phyloP scores from a whole-genome alignment of 2,113 vertebrate genomes.

The Cranoglanis bouderius region DNA sequence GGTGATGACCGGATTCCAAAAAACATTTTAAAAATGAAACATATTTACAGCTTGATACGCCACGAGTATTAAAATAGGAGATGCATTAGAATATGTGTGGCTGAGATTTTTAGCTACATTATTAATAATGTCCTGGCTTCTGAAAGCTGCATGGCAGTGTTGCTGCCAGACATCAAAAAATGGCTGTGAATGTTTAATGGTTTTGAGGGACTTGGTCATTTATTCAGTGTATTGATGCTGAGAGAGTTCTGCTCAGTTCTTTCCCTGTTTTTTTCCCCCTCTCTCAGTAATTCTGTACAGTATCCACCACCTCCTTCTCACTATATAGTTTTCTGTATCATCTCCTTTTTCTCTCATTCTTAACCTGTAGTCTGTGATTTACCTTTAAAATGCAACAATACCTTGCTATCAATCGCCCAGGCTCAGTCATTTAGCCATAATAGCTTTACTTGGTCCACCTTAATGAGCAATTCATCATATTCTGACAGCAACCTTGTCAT shows the following conservation, averaged over 20 bases:
- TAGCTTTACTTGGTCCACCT: conserved; percentile 65
- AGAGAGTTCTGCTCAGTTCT: not conserved
- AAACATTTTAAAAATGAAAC: not conserved
- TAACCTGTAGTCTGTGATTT: not conserved
- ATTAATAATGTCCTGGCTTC: conserved; percentile 13
- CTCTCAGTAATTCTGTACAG: not conserved
- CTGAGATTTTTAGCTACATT: conserved; percentile 15
- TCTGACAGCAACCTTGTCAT: conserved; percentile 49
- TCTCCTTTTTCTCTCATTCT: not conserved
- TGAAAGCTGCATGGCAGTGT: not conserved
- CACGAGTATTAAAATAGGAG: conserved; percentile 11
- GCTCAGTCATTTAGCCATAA: conserved; percentile 67
- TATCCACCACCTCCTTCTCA: not conserved
- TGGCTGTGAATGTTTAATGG: conserved; percentile 10
- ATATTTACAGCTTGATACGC: not conserved
- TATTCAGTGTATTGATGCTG: conserved; percentile 7
- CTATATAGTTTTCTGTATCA: conserved; percentile 10
- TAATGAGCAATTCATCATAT: conserved; percentile 66
- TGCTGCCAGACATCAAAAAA: conserved; percentile 18
- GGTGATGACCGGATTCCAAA: not conserved
- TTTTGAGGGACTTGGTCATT: not conserved
- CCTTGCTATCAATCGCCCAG: conserved; percentile 61
- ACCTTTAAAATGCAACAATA: conserved; percentile 30
- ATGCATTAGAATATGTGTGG: not conserved
- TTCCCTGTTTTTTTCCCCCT: not conserved